These are phyloP conservation scores for Drosophila lowei DNA, from an alignment of 1,140 invertebrate genomes.

Conservation along the genomic window DNA sequence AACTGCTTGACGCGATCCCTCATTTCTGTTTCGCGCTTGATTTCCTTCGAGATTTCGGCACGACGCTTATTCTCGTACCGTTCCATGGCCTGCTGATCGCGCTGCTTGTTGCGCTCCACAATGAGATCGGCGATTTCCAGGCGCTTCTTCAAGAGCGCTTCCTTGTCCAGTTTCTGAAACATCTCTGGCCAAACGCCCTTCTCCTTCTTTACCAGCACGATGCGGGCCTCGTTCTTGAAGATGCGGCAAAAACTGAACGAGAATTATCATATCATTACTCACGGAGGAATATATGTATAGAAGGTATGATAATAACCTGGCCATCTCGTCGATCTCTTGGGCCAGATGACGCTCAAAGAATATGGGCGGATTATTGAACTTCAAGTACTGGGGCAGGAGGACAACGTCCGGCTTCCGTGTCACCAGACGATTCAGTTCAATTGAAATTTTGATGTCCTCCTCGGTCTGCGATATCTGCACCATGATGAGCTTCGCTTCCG, in stretches of 20 bases:
- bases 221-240: conserved; percentile 81
- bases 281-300: background rate
- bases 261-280: background rate
- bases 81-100: conserved; percentile 69
- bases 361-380: conserved; percentile 81
- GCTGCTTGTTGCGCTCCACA: conserved; percentile 77
- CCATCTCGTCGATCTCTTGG: conserved; percentile 75
- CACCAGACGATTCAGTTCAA: conserved; percentile 76
- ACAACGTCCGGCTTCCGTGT: conserved; percentile 79
- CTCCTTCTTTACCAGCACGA: conserved; percentile 72
- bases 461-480: conserved; percentile 80
- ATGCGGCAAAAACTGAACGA: conserved; percentile 71
- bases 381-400: conserved; percentile 70
- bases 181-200: conserved; percentile 78
- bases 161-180: conserved; percentile 72
- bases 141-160: conserved; percentile 67
- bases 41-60: conserved; percentile 71
- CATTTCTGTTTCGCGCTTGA: conserved; percentile 73
- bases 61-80: conserved; percentile 74
- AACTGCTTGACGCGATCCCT: conserved; percentile 75
- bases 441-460: conserved; percentile 80
- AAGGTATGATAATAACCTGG: conserved; percentile 35
- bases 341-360: conserved; percentile 76
- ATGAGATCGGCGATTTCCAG: conserved; percentile 74
- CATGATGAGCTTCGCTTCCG: conserved; percentile 57